Percentiles rank a stretch among this genome's conserved stretches.
phyloP scores from a whole-genome alignment of 2,797 vertebrate species.

The Etheostoma nigrum region DNA sequence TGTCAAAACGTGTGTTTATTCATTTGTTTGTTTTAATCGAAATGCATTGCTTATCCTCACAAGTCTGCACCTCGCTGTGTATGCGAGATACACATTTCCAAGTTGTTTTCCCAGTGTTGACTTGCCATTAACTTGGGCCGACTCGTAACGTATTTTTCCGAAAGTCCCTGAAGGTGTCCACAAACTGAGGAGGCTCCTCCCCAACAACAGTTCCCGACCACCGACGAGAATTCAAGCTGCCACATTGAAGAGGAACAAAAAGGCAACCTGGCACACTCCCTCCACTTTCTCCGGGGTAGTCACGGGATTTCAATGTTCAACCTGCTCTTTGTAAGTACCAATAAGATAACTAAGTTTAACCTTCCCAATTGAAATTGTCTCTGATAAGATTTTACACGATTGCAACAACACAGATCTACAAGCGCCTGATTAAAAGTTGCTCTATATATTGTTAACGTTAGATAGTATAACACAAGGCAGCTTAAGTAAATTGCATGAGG shows the following conservation, averaged over 20 bases:
- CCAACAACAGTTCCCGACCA: conserved; percentile 66
- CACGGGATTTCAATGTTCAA: conserved; percentile 90
- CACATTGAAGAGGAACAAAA: conserved; percentile 85
- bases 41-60: background rate
- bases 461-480: conserved; percentile 34
- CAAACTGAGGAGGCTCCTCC: conserved; percentile 71
- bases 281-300: conserved; percentile 86
- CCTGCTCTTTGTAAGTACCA: conserved; percentile 87
- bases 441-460: conserved; percentile 1
- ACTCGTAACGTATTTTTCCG: conserved; percentile 32
- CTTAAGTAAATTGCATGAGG: conserved; percentile 47
- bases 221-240: conserved; percentile 73
- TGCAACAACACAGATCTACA: background rate
- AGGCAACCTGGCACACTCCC: conserved; percentile 80
- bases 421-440: conserved; percentile 50
- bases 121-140: background rate
- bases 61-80: background rate
- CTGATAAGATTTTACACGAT: background rate
- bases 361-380: background rate
- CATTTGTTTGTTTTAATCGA: background rate
- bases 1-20: background rate
- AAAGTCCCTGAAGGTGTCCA: conserved; percentile 45
- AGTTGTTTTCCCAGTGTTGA: background rate
- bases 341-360: background rate
- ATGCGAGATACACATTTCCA: background rate